These are phyloP conservation scores for Epinotia bilunana DNA, from an alignment of 2,888 invertebrate genomes.

Conservation along the genomic window DNA sequence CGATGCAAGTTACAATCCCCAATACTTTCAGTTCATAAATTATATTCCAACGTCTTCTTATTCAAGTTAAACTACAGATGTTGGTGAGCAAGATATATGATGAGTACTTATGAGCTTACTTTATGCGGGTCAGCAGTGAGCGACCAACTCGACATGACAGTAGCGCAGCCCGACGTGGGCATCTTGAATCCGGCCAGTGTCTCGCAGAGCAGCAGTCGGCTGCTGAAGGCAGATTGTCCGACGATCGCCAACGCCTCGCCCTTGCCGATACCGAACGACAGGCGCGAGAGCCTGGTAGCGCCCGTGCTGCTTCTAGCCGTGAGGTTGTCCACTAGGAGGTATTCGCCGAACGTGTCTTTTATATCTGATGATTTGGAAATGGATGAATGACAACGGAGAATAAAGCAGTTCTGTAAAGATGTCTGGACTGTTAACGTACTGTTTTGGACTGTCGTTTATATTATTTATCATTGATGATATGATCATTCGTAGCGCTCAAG, in stretches of 20 bases:
- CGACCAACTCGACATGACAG: constrained; percentile 65
- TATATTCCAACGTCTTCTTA: too few species aligned
- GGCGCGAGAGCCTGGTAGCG: constrained; percentile 54
- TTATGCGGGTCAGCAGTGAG: constrained; percentile 56
- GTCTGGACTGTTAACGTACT: too few species aligned
- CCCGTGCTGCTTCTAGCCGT: constrained; percentile 51
- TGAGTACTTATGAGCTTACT: constrained; percentile 52
- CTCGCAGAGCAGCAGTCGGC: constrained; percentile 61
- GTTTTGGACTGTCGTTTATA: too few species aligned
- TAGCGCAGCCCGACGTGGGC: constrained; percentile 60
- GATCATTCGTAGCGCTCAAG: too few species aligned
- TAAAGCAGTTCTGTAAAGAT: neutral
- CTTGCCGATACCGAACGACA: constrained; percentile 65
- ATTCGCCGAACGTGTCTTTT: constrained; percentile 66
- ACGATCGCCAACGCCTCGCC: constrained; percentile 70
- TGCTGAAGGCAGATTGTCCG: constrained; percentile 65
- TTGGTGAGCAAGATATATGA: neutral
- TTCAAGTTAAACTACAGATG: neutral
- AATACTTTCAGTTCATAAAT: too few species aligned
- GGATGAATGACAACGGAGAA: constrained; percentile 28
- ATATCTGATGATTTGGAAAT: constrained; percentile 48
- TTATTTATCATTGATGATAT: too few species aligned
- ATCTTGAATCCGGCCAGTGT: constrained; percentile 63
- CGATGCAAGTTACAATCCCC: too few species aligned
- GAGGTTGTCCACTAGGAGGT: constrained; percentile 61